Evolutionary conservation across 1,140 invertebrate genomes (phyloP), one percentile per base, ranked within the genome.

Genomic region (Cecropterus lyciades): DNA sequence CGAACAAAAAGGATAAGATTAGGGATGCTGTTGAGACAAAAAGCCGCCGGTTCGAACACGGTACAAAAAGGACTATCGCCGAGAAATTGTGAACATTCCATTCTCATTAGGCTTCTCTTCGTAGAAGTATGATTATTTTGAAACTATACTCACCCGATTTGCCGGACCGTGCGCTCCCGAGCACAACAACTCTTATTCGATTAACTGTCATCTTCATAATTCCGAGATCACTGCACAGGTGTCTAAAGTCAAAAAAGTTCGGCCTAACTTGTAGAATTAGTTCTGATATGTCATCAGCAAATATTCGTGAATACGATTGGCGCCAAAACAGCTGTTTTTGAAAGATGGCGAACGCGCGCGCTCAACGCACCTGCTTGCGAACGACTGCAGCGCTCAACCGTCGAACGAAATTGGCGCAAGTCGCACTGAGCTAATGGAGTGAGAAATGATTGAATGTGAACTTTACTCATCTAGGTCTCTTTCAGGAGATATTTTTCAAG

Each of bases 131-230:
- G 30, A 68, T 67, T 72, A 73, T 66, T 45, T 67, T 71, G 59
- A 63, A 68, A 45, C 64, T 66, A 81, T 68, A 70, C 87, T 88
- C 67, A 91, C 88, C 88, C 80, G 95, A 95, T 92, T 95, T 95
- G 71, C 95, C 95, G 78, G 95, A 94, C 75, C 94, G 92, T 76
- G 94, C 89, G 86, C 94, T 94, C 74, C 95, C 95, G 66, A 95
- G 92, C 75, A 95, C 94, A 82, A 95, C 95, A 75, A 95, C 95
- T 84, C 94, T 93, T 89, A 95, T 95, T 89, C 94, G 93, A 91
- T 94, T 95, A 72, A 95, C 87, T 73, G 89, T 92, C 87, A 90
- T 90, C 82, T 91, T 89, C 87, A 89, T 91, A 74, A 70, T 73
- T 85, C 74, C 72, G 70, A 75, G 55, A 65, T 72, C 85, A 89